Evolutionary conservation across 2,888 invertebrate genomes (phyloP).

Genomic region (Hetaerina titia): DNA sequence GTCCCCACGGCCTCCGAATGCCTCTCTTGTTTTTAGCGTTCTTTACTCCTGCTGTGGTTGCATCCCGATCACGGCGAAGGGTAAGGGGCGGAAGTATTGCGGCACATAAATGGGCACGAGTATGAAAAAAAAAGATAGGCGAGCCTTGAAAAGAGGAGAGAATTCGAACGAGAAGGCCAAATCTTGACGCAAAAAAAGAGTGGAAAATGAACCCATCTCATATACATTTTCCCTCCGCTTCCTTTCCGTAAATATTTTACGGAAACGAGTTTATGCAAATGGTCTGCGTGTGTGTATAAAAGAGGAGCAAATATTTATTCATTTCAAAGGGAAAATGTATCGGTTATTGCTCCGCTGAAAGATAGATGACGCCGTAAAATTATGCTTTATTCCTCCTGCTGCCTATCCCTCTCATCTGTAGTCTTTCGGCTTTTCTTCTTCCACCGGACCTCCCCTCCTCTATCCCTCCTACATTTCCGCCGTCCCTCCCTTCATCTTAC

Average conservation of each 20-base stretch:
- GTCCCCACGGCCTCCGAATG: no score
- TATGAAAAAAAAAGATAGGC: not conserved
- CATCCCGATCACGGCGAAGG: not conserved
- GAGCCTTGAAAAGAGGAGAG: not conserved
- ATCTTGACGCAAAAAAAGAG: not conserved
- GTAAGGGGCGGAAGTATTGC: not conserved
- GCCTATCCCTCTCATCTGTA: no score
- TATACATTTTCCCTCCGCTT: not conserved
- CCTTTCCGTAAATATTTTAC: constrained; percentile 44
- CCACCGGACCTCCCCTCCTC: not conserved
- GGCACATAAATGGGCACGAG: not conserved
- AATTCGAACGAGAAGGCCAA: not conserved
- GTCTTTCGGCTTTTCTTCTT: not conserved
- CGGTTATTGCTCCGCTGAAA: constrained; percentile 41
- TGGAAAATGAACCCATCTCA: not conserved
- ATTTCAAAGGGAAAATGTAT: constrained; percentile 41
- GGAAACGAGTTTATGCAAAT: constrained; percentile 47
- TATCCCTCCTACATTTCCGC: not conserved
- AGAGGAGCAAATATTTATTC: constrained; percentile 50
- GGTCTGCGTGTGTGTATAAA: not conserved
- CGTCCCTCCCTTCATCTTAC: not conserved
- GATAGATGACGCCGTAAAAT: constrained; percentile 48
- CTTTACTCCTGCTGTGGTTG: not conserved
- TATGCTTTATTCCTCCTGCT: constrained; percentile 39
- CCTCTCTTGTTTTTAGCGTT: not conserved